A percentile compares a stretch with the other conserved stretches of the same genome.
These are phyloP conservation scores for Cacoxenus indagator DNA, from an alignment of 2,888 invertebrate genomes.

Conservation along the genomic window DNA sequence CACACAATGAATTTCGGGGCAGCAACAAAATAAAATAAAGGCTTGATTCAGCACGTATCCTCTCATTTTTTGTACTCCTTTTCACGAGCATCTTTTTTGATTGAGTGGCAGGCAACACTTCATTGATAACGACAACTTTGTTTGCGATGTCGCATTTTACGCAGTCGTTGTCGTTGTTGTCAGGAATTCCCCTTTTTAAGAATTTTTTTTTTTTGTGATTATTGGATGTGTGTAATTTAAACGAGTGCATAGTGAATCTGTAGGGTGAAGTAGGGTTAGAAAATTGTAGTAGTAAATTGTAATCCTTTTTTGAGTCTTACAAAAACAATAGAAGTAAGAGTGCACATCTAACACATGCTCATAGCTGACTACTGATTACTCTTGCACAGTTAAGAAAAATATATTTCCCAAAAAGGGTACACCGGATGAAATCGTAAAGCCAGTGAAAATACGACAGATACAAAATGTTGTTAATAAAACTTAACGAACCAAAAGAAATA, in stretches of 20 bases:
- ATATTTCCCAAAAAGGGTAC: no score
- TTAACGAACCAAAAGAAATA: slow-evolving; percentile 13
- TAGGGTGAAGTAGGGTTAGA: no score
- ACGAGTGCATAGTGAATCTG: no score
- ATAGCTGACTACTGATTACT: no score
- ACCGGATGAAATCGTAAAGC: neutral
- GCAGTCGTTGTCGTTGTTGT: neutral
- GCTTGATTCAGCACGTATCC: slow-evolving; percentile 47
- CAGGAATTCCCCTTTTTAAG: neutral
- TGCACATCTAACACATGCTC: no score
- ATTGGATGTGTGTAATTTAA: no score
- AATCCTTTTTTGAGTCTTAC: no score
- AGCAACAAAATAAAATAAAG: slow-evolving; percentile 27
- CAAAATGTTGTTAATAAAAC: neutral
- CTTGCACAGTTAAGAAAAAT: no score
- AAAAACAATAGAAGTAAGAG: no score
- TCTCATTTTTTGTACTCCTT: neutral
- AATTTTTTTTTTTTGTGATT: neutral
- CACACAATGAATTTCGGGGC: slow-evolving; percentile 29
- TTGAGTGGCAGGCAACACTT: slow-evolving; percentile 9
- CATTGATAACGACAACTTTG: slow-evolving; percentile 12
- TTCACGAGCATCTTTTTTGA: slow-evolving; percentile 4
- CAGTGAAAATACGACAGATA: neutral
- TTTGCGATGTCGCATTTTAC: neutral
- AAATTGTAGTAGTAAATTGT: no score